Base-by-base conservation (phyloP, 2,797 vertebrate genomes). In the Nannoperca australis region DNA sequence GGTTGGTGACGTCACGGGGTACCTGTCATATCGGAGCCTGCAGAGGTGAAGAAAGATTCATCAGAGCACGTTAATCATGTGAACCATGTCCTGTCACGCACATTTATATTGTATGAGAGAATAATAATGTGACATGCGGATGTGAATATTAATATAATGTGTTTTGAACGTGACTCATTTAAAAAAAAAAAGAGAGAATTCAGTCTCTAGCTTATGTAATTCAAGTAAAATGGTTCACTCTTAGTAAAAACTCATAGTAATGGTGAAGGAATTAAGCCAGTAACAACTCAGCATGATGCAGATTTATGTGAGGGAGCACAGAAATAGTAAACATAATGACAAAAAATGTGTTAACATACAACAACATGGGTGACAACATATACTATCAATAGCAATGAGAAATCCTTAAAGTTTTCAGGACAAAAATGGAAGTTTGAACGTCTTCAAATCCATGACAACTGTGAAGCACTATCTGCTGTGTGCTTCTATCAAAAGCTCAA, bases 1-100 rank as follows among this genome's bases (percentile, higher is more conserved):
- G 58, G 76, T 50, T 3, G 36, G 10, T 87, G 91, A 92, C 92
- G 93, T 93, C 90, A 94, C 62, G 2, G 5, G 13, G 38, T 55
- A 18, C 4, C 66, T 81, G 74, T 69, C 64, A 70, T 24, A 22
- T 45, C 58, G 45, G 55, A 67, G 53, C 3, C 20, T 20, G 47
- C 49, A 32, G 54, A 47, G 34, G 14, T 20, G 11, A 7, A 14
- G 17, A 44, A 45, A 18, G 14, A 18, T 40, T 17, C 8, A 60
- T 13, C 18, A 6, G 3, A 58, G 27, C 2, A 3, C 12, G 8
- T 47, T 11, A 34, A 59, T 5, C 17, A 9, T 3, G 3, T 6
- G 24, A 56, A 2, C 6, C 3, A 38, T 58, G 11, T 56, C 34
- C 18, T 59, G 13, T 18, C 11, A 9, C 3, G 7, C 27, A 36